phyloP scores from a whole-genome alignment of 2,113 vertebrate species.

The Perca schrenkii region DNA sequence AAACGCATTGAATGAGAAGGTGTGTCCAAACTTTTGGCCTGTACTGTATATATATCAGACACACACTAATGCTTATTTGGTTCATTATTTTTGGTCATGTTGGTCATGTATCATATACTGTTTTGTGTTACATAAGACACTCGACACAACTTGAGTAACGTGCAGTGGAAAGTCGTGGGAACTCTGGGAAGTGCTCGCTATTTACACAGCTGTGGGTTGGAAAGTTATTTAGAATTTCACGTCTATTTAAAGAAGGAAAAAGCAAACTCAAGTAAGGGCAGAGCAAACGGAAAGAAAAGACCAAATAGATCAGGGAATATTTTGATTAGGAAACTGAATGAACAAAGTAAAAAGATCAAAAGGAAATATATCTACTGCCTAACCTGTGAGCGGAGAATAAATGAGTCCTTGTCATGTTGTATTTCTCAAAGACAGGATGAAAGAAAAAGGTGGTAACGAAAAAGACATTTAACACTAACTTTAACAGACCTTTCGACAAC shows the following conservation, averaged over 20 bases:
- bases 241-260: constrained; percentile 12
- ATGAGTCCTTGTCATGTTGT: background rate
- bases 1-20: too few relatives aligned
- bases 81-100: background rate
- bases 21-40: too few relatives aligned
- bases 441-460: too few relatives aligned
- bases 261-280: background rate
- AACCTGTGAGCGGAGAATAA: background rate
- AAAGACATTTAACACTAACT: too few relatives aligned
- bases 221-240: constrained; percentile 2
- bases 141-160: background rate
- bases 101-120: background rate
- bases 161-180: constrained; percentile 53
- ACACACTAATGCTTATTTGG: background rate
- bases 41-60: background rate
- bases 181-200: constrained; percentile 20
- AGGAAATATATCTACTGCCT: background rate
- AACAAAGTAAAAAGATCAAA: background rate
- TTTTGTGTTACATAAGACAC: background rate
- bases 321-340: background rate
- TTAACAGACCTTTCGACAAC: too few relatives aligned
- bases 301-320: background rate
- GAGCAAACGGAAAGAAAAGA: background rate
- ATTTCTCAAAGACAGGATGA: background rate
- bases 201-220: constrained; percentile 68